A percentile compares a stretch with the other conserved stretches of the same genome.
These are phyloP conservation scores for Watsonalla cultraria DNA, from an alignment of 2,888 invertebrate genomes.

Conservation along the genomic window DNA sequence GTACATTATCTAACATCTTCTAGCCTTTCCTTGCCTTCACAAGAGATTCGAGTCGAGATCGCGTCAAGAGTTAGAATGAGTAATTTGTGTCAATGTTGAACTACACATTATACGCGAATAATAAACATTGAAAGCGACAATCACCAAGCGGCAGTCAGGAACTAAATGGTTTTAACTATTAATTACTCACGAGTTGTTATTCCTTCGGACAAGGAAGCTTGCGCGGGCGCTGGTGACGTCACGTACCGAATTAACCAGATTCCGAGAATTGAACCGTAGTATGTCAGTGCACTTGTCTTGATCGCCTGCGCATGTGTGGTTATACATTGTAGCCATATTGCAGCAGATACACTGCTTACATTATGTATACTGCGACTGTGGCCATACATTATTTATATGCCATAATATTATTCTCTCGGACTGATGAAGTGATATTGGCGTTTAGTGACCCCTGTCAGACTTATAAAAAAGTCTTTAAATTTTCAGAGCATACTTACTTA, in stretches of 20 bases:
- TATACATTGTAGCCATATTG: conserved; percentile 26
- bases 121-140: conserved; percentile 2
- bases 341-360: neutral
- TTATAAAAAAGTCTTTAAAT: no score
- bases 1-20: no score
- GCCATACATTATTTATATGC: neutral
- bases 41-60: no score
- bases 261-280: conserved; percentile 64
- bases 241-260: conserved; percentile 68
- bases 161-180: conserved; percentile 31
- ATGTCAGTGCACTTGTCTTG: conserved; percentile 68
- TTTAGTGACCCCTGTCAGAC: no score
- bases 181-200: conserved; percentile 37
- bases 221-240: conserved; percentile 51
- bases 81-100: neutral
- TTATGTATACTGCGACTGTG: neutral
- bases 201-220: conserved; percentile 53
- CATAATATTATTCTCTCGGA: no score
- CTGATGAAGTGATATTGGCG: no score
- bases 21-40: no score
- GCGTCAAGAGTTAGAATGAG: no score
- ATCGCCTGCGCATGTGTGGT: conserved; percentile 59
- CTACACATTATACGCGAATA: neutral
- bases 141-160: conserved; percentile 9
- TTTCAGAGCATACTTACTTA: no score